Conservation (phyloP, 2,113 vertebrate species). For the Odobenus rosmarus region DNA sequence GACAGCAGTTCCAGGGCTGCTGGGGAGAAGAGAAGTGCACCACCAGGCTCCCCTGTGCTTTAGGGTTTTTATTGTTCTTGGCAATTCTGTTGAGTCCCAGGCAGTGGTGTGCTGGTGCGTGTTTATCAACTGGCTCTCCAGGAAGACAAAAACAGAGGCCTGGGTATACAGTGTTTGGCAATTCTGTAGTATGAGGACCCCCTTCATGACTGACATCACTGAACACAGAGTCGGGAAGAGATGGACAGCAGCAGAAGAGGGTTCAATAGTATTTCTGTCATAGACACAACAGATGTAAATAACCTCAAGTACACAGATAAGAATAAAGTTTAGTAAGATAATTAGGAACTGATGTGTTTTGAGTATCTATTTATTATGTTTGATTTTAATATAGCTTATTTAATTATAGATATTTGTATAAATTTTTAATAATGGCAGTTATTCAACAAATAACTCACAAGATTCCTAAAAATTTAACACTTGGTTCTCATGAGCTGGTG, state of each 20-base stretch:
- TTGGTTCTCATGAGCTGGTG: neutral
- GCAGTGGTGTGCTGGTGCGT: neutral
- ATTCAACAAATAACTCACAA: conserved; percentile 37
- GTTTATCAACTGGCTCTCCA: neutral
- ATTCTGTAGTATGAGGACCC: neutral
- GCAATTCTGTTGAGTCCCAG: neutral
- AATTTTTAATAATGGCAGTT: conserved; percentile 45
- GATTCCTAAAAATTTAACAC: neutral
- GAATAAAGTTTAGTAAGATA: neutral
- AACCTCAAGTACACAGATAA: neutral
- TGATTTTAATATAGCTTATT: neutral
- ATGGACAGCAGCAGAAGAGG: neutral
- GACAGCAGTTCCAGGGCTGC: neutral
- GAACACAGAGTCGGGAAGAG: neutral
- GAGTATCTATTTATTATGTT: neutral
- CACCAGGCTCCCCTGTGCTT: neutral
- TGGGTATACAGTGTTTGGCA: neutral
- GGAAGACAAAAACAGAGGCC: neutral
- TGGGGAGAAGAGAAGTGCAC: neutral
- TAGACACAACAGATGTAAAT: neutral
- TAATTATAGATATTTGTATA: conserved; percentile 22
- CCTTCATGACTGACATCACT: neutral
- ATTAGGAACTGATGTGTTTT: neutral
- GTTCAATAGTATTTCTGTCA: neutral
- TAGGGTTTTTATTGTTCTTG: neutral